A percentile compares a stretch with the other conserved stretches of the same genome.
These are phyloP conservation scores for Dreissena rostriformis DNA, from an alignment of 1,140 invertebrate genomes.

Conservation along the genomic window DNA sequence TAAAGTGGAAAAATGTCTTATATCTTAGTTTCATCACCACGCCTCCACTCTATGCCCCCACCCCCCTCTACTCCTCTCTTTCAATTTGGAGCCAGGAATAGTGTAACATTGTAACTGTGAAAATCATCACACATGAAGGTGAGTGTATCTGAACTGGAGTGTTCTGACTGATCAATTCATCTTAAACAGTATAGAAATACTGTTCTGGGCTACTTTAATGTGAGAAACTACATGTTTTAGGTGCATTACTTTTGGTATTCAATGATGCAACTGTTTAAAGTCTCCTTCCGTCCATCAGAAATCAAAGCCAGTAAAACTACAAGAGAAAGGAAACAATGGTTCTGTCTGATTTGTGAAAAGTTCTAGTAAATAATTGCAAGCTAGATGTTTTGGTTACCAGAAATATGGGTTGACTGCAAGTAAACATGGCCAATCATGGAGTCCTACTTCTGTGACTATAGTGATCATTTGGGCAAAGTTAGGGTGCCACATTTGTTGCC, in stretches of 20 bases:
- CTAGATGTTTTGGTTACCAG: too few relatives aligned
- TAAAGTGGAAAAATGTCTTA: conserved; percentile 25
- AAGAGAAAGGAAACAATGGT: neutral
- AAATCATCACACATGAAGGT: neutral
- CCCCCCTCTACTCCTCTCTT: neutral
- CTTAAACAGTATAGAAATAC: neutral
- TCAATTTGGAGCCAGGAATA: neutral
- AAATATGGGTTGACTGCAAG: too few relatives aligned
- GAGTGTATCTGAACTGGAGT: neutral
- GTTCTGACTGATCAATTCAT: neutral
- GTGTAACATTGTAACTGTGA: neutral
- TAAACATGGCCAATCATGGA: too few relatives aligned
- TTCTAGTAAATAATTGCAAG: too few relatives aligned
- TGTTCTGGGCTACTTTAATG: neutral
- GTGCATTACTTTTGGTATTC: too few relatives aligned
- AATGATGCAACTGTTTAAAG: too few relatives aligned
- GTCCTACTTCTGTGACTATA: too few relatives aligned
- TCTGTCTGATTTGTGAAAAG: too few relatives aligned
- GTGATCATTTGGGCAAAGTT: too few relatives aligned
- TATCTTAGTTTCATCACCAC: conserved; percentile 33
- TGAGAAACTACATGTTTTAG: too few relatives aligned
- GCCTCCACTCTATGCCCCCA: neutral
- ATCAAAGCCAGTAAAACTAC: neutral
- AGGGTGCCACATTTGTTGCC: too few relatives aligned
- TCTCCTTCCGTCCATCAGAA: neutral